Evolutionary conservation across 2,797 vertebrate genomes (phyloP).

Genomic region (Sebastes cheni): DNA sequence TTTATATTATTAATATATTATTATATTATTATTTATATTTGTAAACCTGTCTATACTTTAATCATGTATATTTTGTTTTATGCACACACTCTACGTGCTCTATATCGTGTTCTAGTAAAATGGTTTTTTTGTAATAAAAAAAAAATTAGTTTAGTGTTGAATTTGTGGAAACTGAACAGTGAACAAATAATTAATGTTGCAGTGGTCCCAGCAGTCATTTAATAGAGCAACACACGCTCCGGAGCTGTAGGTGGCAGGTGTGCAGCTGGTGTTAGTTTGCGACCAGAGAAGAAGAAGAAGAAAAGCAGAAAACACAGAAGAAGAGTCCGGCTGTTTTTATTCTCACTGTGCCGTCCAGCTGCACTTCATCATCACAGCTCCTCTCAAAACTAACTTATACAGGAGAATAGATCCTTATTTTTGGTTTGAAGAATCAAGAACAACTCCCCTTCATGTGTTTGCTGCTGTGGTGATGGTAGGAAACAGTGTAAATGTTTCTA

Average conservation of each 20-base stretch:
- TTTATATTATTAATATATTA: no score
- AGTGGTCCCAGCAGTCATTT: not conserved
- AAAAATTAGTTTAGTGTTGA: not conserved
- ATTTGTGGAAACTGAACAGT: not conserved
- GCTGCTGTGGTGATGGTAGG: no score
- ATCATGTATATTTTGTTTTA: not conserved
- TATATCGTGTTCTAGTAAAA: not conserved
- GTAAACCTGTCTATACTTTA: not conserved
- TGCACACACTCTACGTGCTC: not conserved
- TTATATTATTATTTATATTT: not conserved
- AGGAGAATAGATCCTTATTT: not conserved
- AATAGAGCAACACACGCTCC: not conserved
- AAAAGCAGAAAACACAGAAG: constrained; percentile 17
- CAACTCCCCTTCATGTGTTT: constrained; percentile 6
- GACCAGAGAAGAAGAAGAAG: not conserved
- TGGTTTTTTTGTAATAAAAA: not conserved
- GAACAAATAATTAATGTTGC: no score
- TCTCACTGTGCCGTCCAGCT: not conserved
- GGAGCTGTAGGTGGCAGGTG: constrained; percentile 34
- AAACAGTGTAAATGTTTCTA: accelerated
- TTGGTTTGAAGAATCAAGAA: not conserved
- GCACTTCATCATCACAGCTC: not conserved
- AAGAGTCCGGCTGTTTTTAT: constrained; percentile 39
- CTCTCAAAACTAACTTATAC: not conserved
- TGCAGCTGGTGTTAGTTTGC: accelerated